Evolutionary conservation across 1,140 invertebrate species (phyloP).

Genomic region (Drosophila mayri): DNA sequence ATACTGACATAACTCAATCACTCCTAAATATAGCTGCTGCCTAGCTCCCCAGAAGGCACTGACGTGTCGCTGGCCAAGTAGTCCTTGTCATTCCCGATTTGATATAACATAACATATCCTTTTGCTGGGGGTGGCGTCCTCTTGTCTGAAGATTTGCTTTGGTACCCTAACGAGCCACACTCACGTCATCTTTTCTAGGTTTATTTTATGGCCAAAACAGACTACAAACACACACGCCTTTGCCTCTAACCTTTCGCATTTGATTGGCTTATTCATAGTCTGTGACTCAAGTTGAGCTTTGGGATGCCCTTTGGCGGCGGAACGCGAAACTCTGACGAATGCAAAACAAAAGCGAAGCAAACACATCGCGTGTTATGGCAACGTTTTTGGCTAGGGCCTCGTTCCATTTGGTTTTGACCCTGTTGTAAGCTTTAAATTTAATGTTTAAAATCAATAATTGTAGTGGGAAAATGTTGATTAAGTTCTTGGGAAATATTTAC

Average conservation of each 20-base stretch:
- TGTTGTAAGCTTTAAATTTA: conserved; percentile 50
- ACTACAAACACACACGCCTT: conserved; percentile 24
- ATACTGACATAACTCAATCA: conserved; percentile 1
- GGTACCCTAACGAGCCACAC: conserved; percentile 25
- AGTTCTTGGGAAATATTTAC: conserved; percentile 15
- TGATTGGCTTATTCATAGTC: conserved; percentile 57
- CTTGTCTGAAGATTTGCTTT: conserved; percentile 49
- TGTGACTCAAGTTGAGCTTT: conserved; percentile 55
- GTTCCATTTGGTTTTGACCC: conserved; percentile 69
- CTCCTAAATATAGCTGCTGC: background rate
- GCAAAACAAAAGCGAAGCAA: conserved; percentile 40
- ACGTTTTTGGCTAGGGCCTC: conserved; percentile 40
- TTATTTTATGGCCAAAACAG: conserved; percentile 5
- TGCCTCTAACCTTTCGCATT: conserved; percentile 59
- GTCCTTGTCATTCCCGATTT: conserved; percentile 30
- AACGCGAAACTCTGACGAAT: conserved; percentile 33
- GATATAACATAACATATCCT: background rate
- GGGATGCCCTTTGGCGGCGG: conserved; percentile 34
- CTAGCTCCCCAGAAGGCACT: conserved; percentile 3
- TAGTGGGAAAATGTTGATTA: conserved; percentile 9
- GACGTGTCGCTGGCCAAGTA: conserved; percentile 19
- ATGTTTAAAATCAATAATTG: conserved; percentile 56
- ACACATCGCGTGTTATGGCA: conserved; percentile 64
- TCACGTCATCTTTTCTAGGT: conserved; percentile 49
- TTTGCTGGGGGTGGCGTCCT: conserved; percentile 39